Conservation (phyloP, 2,797 vertebrate species). For the Poecile montanus region DNA sequence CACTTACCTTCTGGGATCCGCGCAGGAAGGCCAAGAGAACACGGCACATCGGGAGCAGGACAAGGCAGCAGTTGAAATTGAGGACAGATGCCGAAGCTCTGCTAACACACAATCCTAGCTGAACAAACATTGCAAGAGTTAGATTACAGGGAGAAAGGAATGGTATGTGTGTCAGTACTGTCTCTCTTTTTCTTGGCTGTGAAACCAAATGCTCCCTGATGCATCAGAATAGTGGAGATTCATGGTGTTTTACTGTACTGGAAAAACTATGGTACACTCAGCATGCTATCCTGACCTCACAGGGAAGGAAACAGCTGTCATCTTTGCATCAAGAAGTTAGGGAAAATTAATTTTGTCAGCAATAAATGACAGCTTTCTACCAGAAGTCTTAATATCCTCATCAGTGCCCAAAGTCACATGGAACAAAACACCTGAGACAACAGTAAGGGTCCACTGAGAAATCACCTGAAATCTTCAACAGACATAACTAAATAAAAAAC, state of each 20-base stretch:
- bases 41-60: conserved; percentile 92
- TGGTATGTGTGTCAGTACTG: not conserved
- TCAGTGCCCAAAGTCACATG: not conserved
- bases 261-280: accelerated
- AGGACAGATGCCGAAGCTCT: conserved; percentile 93
- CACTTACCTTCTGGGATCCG: conserved; percentile 85
- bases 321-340: not conserved
- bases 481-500: not conserved
- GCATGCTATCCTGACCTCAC: not conserved
- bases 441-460: not conserved
- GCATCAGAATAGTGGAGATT: not conserved
- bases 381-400: not conserved
- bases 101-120: conserved; percentile 96
- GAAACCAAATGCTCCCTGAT: not conserved
- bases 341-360: not conserved
- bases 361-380: not conserved
- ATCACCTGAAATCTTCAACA: not conserved
- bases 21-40: conserved; percentile 86
- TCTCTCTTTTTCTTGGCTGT: not conserved
- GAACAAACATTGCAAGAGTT: conserved; percentile 78
- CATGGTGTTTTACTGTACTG: not conserved
- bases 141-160: conserved; percentile 32
- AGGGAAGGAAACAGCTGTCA: not conserved
- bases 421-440: not conserved
- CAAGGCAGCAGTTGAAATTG: conserved; percentile 95